Conservation (phyloP, 2,113 vertebrate genomes). For the Otus sunia region DNA sequence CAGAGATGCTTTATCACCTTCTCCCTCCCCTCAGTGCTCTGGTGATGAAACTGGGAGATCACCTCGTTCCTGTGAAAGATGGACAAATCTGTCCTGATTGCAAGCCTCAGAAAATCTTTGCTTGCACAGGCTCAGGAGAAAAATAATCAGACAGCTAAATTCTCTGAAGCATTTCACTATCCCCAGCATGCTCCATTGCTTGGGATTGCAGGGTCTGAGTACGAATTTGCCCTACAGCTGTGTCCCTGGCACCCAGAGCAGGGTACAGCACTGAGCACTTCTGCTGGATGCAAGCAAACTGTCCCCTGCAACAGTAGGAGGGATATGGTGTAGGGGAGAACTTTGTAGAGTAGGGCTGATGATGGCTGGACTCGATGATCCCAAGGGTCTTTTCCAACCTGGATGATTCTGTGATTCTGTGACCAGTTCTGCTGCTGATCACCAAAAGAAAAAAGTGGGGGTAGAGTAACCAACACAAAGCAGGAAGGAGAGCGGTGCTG, state of each 20-base stretch:
- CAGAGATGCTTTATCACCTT: background rate
- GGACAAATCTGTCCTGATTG: background rate
- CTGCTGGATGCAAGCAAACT: background rate
- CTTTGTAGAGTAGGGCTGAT: too few relatives aligned
- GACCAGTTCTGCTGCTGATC: background rate
- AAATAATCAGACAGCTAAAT: background rate
- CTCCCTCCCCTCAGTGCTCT: background rate
- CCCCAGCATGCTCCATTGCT: background rate
- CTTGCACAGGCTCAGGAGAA: background rate
- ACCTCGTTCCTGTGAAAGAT: background rate
- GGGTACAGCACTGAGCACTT: background rate
- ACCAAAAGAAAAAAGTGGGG: rapidly evolving
- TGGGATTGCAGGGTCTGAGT: background rate
- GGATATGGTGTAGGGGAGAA: too few relatives aligned
- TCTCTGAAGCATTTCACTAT: background rate
- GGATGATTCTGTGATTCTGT: too few relatives aligned
- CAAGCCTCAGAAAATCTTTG: background rate
- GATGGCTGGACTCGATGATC: too few relatives aligned
- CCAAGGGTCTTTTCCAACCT: too few relatives aligned
- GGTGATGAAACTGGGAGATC: background rate
- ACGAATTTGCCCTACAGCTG: background rate
- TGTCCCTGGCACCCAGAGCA: background rate
- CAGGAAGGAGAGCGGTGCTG: background rate
- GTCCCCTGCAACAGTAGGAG: background rate
- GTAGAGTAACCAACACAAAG: background rate